These are phyloP conservation scores for Catharus bicknelli DNA, from an alignment of 2,113 vertebrate genomes.

Conservation along the genomic window DNA sequence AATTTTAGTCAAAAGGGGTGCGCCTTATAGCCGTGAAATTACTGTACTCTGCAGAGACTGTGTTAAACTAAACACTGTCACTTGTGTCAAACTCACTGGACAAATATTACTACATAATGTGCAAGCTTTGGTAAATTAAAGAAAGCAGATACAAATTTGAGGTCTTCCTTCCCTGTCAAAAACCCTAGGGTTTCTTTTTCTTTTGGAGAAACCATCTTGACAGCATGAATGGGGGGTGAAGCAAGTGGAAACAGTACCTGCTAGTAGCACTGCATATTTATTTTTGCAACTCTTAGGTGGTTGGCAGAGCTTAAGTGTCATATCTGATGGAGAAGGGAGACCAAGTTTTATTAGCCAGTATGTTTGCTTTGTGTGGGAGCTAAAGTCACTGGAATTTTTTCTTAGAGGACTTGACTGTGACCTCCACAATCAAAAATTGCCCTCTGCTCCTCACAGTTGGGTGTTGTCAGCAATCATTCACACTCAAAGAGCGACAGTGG, in stretches of 20 bases:
- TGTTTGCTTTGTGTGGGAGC: not conserved
- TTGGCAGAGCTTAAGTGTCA: not conserved
- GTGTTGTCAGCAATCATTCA: not conserved
- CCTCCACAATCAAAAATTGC: not conserved
- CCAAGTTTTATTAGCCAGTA: not conserved
- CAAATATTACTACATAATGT: not conserved
- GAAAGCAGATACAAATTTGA: not conserved
- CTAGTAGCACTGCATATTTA: not conserved
- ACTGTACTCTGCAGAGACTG: not conserved
- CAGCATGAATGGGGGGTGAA: not conserved
- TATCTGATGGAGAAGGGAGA: not conserved
- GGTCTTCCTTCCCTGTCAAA: not conserved
- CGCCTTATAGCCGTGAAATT: too few relatives aligned
- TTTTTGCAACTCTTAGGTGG: not conserved
- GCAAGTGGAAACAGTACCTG: not conserved
- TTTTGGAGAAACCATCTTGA: not conserved
- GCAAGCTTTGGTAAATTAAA: not conserved
- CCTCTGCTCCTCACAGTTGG: not conserved
- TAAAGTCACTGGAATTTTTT: not conserved
- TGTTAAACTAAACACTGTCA: not conserved
- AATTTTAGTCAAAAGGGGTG: too few relatives aligned
- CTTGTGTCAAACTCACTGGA: not conserved
- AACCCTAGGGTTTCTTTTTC: not conserved
- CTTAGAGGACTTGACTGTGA: slow-evolving; percentile 8
- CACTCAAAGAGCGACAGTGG: not conserved